Evolutionary conservation across 2,888 invertebrate species (phyloP), one percentile per base, ranked within the genome.

Genomic region (Heteromurus nitidus): DNA sequence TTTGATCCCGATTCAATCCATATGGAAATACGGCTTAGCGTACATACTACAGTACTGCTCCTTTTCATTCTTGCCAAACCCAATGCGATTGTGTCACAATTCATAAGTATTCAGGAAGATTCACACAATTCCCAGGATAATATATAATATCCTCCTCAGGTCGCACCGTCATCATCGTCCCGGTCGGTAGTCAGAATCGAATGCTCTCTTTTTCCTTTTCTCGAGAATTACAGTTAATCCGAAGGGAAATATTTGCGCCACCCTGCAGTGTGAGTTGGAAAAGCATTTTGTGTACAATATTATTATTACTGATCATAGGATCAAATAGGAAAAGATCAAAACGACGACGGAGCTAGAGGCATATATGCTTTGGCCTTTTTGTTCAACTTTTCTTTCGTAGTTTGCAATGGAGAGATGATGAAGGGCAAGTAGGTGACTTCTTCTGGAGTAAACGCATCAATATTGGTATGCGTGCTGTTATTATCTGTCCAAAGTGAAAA

Each of bases 211-310:
- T 64, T 30, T 60, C 30, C 55, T 31, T 62, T 44, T 80, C 79
- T 80, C 69, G 24, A 83, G 86, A 86, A 86, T 85, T 85, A 85
- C 83, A 85, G 82, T 85, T 86, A 86, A 86, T 86, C 86, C 85
- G 84, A 81, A 85, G 82, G 85, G 86, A 85, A 86, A 85, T 85
- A 85, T 64, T 64, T 86, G 85, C 83, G 85, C 86, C 86, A 86
- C 86, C 86, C 86, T 86, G 85, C 84, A 84, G 83, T 82, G 77
- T 67, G 83, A 83, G 84, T 84, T 84, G 84, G 69, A 31, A 44
- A 67, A 16, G 22, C 68, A 20, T 64, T 62, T 72, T 62, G 62
- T 74, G 47, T 53, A 24, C n/a, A n/a, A n/a, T 53, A 36, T 36
- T 64, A 55, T 73, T 74, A 31, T 5, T 62, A 60, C 44, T 31